Evolutionary conservation across 2,113 vertebrate genomes (phyloP), one percentile per base, ranked within the genome.

Genomic region (Megaleporinus macrocephalus): DNA sequence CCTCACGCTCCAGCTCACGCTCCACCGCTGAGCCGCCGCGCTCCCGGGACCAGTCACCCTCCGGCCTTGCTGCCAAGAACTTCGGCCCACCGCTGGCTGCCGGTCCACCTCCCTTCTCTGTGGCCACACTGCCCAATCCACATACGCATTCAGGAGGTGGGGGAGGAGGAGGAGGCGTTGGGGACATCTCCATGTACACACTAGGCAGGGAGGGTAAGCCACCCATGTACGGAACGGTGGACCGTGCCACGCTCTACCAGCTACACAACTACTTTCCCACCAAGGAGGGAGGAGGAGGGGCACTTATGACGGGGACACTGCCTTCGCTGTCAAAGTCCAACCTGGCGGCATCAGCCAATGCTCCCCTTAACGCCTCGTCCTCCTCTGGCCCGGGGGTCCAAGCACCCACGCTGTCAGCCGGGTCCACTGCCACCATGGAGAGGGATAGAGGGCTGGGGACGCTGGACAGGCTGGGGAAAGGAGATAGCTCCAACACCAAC

Each of bases 101-200:
- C 0, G 86, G 83, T 13, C 86, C 86, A 0, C 93, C 93, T 0
- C 92, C 93, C 0, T 94, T 94, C 87, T 95, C 94, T 0, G 94
- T 95, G 70, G 94, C 94, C 82, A 95, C 94, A 0, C 87, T 94
- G 63, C 94, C 94, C 68, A 95, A 95, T 85, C 94, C 94, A 0
- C 94, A 95, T 86, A 79, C 83, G 6, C 93, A 93, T 83, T 76
- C 68, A 62, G 88, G 89, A 84, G 27, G 30, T 12, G 73, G 33
- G 1, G 75, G n/a, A 0, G 85, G 89, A 30, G 55, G 62, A 73
- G 87, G 89, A 81, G 59, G 88, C 0, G 90, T 91, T 2, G 93
- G 92, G n/a, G 96, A 98, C 91, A 97, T 98, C 90, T 96, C 96
- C 87, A 96, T 98, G 95, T 98, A 96, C 90, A 96, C 96, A 36